Evolutionary conservation across 2,797 vertebrate genomes (phyloP).

Genomic region (Hippocampus kuda): DNA sequence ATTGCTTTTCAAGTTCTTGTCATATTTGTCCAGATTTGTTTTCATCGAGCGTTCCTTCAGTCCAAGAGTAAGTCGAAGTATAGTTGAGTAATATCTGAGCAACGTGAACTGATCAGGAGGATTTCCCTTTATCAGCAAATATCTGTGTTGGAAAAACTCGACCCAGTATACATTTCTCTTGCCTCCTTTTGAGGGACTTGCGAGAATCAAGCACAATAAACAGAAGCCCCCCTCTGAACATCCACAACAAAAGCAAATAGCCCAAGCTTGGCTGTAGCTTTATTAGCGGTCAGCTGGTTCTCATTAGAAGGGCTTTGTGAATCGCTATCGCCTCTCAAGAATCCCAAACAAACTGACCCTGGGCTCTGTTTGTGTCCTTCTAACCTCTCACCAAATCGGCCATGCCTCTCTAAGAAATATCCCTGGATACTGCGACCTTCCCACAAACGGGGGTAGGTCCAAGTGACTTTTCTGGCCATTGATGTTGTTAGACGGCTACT

Average conservation of each 20-base stretch:
- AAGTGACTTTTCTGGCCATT: constrained; percentile 30
- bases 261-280: constrained; percentile 38
- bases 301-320: constrained; percentile 65
- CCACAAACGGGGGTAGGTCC: constrained; percentile 26
- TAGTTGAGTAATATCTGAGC: not conserved
- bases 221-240: constrained; percentile 38
- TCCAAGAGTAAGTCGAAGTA: constrained; percentile 3
- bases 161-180: constrained; percentile 30
- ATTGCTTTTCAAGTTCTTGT: not conserved
- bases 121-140: constrained; percentile 45
- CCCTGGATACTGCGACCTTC: constrained; percentile 35
- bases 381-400: constrained; percentile 35
- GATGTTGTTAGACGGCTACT: constrained; percentile 19
- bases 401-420: constrained; percentile 33
- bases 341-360: constrained; percentile 62
- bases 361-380: constrained; percentile 49
- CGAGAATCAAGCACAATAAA: constrained; percentile 60
- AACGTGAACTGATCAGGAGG: constrained; percentile 22
- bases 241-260: constrained; percentile 61
- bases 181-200: constrained; percentile 37
- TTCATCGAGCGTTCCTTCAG: not conserved
- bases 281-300: constrained; percentile 62
- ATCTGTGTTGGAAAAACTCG: constrained; percentile 46
- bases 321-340: constrained; percentile 59
- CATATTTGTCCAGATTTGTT: not conserved